phyloP scores from a whole-genome alignment of 2,797 vertebrate species.

The Oryzias dopingdopingensis region DNA sequence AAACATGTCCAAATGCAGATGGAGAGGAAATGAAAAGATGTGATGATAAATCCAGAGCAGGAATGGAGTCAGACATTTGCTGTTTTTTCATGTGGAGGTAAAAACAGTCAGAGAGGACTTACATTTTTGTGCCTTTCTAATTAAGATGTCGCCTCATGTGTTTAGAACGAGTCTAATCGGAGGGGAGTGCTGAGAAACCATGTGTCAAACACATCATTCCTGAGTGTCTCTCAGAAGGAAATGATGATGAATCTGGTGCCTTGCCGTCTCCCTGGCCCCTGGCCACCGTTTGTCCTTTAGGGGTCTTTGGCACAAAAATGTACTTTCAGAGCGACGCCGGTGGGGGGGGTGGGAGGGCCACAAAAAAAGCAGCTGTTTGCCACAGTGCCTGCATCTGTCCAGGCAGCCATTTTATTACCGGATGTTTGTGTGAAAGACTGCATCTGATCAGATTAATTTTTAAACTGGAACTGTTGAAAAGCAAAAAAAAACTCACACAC shows the following conservation, averaged over 20 bases:
- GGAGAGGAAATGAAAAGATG: conserved; percentile 13
- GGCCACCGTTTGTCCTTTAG: conserved; percentile 63
- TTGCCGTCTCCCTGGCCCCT: conserved; percentile 51
- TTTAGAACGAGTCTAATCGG: conserved; percentile 42
- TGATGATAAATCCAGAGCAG: conserved; percentile 31
- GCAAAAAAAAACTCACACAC: conserved; percentile 6
- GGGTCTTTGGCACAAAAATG: conserved; percentile 58
- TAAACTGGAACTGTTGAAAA: conserved; percentile 25
- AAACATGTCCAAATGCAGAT: conserved; percentile 16
- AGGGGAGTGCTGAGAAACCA: conserved; percentile 7
- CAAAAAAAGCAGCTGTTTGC: conserved; percentile 7
- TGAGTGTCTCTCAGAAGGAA: conserved; percentile 30
- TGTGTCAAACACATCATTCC: conserved; percentile 29
- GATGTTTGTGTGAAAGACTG: conserved; percentile 32
- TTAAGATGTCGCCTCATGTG: conserved; percentile 50
- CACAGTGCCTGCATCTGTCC: not conserved
- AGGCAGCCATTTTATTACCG: conserved; percentile 27
- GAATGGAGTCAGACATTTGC: conserved; percentile 17
- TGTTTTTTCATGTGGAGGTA: conserved; percentile 29
- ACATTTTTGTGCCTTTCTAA: conserved; percentile 52
- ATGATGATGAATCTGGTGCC: conserved; percentile 49
- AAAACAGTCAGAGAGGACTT: conserved; percentile 21
- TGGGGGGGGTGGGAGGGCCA: conserved; percentile 9
- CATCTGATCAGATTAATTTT: conserved; percentile 36
- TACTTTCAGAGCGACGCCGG: conserved; percentile 27